A percentile compares a stretch with the other conserved stretches of the same genome.
phyloP scores from a whole-genome alignment of 35 echinoderm and acorn worm genomes.

The Amphiura filiformis region DNA sequence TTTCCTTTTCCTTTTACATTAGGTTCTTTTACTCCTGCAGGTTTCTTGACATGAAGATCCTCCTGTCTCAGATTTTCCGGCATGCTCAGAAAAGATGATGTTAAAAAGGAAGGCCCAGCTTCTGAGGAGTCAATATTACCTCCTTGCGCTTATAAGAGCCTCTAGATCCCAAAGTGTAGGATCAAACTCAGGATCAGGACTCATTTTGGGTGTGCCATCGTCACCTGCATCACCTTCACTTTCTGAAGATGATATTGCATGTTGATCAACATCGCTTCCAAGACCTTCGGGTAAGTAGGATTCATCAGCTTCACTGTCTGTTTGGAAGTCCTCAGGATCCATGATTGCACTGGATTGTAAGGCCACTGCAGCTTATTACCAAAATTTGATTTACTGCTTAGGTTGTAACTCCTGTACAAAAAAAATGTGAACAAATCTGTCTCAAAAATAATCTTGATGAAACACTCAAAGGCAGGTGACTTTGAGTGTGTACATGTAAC shows the following conservation, averaged over 20 bases:
- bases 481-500: no score
- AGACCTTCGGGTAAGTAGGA: slow-evolving; percentile 38
- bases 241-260: neutral
- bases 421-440: no score
- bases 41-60: neutral
- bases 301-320: slow-evolving; percentile 3
- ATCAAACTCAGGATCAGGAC: neutral
- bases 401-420: no score
- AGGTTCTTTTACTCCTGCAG: neutral
- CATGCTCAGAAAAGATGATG: slow-evolving; percentile 41
- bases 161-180: neutral
- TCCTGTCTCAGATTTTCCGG: slow-evolving; percentile 24
- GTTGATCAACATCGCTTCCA: slow-evolving; percentile 27
- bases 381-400: no score
- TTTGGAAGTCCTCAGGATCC: neutral
- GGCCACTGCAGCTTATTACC: no score
- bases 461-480: no score
- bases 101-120: neutral
- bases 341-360: no score
- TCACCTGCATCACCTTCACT: neutral
- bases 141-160: neutral
- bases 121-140: neutral
- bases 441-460: no score
- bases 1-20: slow-evolving; percentile 29
- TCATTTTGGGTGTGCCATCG: neutral